These are phyloP conservation scores for Climacteris rufus DNA, from an alignment of 2,113 vertebrate species.

Conservation along the genomic window DNA sequence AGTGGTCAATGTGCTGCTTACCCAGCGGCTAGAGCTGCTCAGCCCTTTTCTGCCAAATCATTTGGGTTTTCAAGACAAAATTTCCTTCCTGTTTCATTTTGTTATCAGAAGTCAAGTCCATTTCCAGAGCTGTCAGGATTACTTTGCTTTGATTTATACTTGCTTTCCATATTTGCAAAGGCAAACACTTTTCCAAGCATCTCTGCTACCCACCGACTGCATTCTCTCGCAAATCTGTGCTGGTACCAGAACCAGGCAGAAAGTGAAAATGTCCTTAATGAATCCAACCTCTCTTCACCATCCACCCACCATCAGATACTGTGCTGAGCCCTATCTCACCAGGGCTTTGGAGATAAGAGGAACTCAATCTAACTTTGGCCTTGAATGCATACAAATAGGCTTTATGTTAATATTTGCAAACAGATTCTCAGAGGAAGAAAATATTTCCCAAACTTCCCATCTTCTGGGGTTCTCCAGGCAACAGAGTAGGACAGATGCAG, in stretches of 20 bases:
- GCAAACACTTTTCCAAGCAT: neutral
- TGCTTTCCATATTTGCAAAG: neutral
- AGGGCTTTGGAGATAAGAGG: neutral
- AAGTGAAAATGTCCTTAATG: neutral
- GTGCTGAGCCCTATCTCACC: neutral
- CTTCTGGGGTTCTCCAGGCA: neutral
- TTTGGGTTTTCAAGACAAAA: neutral
- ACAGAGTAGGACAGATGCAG: neutral
- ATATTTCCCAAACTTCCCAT: neutral
- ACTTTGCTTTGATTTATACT: neutral
- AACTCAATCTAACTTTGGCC: neutral
- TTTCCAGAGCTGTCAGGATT: neutral
- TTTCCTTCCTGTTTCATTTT: neutral
- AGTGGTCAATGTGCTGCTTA: neutral
- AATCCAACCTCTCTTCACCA: neutral
- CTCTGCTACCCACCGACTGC: neutral
- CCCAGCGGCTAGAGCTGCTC: neutral
- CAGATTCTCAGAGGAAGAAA: neutral
- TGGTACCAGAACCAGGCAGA: neutral
- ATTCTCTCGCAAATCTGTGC: neutral
- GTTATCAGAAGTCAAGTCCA: neutral
- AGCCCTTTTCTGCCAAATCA: neutral
- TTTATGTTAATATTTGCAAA: conserved; percentile 29
- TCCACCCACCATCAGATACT: neutral
- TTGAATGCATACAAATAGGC: neutral